Evolutionary conservation across 1,140 invertebrate species (phyloP).

Genomic region (Eciton burchellii): DNA sequence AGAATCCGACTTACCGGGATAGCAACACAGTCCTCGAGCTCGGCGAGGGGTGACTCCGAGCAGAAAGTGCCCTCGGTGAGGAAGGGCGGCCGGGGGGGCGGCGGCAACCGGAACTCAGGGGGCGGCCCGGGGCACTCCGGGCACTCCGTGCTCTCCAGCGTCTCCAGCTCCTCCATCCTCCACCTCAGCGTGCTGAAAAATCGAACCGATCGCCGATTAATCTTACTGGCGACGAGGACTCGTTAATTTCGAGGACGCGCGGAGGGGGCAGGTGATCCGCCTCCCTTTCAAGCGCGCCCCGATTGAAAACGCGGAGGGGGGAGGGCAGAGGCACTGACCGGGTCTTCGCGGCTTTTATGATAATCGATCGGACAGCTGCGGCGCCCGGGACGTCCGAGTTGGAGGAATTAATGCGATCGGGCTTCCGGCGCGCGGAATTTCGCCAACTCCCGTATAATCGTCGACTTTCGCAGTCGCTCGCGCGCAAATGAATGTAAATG

Average conservation of each 20-base stretch:
- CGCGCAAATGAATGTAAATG: conserved; percentile 1
- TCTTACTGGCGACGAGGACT: conserved; percentile 66
- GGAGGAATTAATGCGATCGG: background rate
- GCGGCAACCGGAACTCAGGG: conserved; percentile 84
- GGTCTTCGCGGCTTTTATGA: background rate
- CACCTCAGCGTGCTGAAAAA: conserved; percentile 82
- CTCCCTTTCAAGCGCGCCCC: no score
- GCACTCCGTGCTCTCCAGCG: conserved; percentile 84
- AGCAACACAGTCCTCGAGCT: conserved; percentile 84
- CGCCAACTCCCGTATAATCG: background rate
- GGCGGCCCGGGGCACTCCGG: conserved; percentile 84
- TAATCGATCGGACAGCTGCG: background rate
- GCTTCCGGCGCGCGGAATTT: background rate
- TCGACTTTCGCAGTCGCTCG: conserved; percentile 3
- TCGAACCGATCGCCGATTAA: conserved; percentile 76
- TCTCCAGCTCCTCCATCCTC: conserved; percentile 85
- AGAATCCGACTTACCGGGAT: conserved; percentile 79
- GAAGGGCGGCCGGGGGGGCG: conserved; percentile 84
- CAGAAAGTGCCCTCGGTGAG: conserved; percentile 83
- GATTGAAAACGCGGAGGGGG: background rate
- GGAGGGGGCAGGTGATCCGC: background rate
- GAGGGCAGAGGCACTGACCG: background rate
- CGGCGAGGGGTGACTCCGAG: conserved; percentile 83
- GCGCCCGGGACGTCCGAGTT: background rate
- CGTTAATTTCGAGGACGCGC: conserved; percentile 61